Evolutionary conservation across 30 jellyfish, hydroid and myxozoan species (phyloP), one percentile per base, ranked within the genome.

Genomic region (Clytia hemisphaerica): DNA sequence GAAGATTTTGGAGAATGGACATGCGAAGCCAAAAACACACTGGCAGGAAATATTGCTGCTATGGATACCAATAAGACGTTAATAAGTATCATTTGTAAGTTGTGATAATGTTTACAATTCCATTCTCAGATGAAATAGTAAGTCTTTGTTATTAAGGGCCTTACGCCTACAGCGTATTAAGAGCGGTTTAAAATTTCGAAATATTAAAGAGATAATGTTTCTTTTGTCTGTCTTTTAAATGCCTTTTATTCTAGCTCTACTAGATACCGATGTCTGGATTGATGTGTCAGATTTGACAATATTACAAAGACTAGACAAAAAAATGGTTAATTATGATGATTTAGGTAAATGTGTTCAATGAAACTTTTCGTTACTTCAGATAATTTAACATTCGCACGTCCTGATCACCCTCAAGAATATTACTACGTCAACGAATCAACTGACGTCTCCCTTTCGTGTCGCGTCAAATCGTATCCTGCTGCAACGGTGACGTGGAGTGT

Each of bases 1-100:
- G 27, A 37, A 22, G 70, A 57, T 57, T 57, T 22, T 57, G 70
- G 70, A 31, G 30, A 57, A 25, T 57, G 70, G 70, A 57, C 70
- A 57, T 57, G 70, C 50, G 30, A 57, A 57, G 54, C 70, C 3
- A 57, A 6, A 7, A 57, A 57, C 70, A 57, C 70, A 4, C 25
- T 57, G 25, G 70, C 54, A n/a, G 70, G 70, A 22, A 57, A 57
- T 29, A 22, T 57, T 25, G 25, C 15, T 22, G 70, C 70, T 21
- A 22, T 16, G 16, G 70, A 57, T 57, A n/a, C 25, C 15, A 31
- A 25, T 28, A n/a, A 37, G 6, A 57, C 70, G 16, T 57, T 57
- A 2, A 0, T 57, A 31, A 57, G 44, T 5, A 57, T 57, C 27
- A 22, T 45, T 22, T 57, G 70, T 22, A 57, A 57, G 70, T 3